phyloP scores from a whole-genome alignment of 2,888 invertebrate species.

The Mellilla xanthometata region DNA sequence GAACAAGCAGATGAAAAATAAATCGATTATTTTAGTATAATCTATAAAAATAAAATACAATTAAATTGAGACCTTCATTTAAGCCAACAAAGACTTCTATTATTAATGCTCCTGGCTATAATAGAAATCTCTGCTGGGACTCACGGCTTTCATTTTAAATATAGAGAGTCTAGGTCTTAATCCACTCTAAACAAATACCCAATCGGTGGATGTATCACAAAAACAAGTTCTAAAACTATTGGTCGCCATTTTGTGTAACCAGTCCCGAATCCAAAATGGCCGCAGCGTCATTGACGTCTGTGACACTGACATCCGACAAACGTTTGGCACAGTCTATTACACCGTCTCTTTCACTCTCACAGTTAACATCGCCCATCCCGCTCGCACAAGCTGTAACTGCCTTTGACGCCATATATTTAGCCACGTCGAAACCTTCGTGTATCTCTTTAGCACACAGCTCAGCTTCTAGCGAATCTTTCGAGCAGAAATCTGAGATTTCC shows the following conservation, averaged over 20 bases:
- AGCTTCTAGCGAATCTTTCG: conserved; percentile 27
- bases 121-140: neutral
- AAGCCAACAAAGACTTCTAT: no score
- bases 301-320: conserved; percentile 65
- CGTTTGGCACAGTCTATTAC: conserved; percentile 55
- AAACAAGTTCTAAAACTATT: conserved; percentile 20
- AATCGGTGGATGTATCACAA: neutral
- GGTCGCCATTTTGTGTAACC: conserved; percentile 23
- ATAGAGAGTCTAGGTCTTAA: neutral
- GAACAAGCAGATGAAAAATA: conserved; percentile 11
- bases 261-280: conserved; percentile 66
- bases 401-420: conserved; percentile 45
- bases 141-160: neutral
- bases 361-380: conserved; percentile 42
- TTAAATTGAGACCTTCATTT: neutral
- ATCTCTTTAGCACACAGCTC: conserved; percentile 28
- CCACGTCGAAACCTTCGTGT: conserved; percentile 51
- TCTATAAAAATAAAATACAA: neutral
- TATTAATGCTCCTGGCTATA: no score
- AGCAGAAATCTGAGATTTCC: conserved; percentile 63
- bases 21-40: no score
- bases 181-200: neutral
- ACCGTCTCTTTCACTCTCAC: conserved; percentile 42
- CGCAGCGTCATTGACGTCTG: conserved; percentile 72
- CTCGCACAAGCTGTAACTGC: conserved; percentile 40